Conservation (phyloP, 2,113 vertebrate genomes). For the Pterocles burchelli region DNA sequence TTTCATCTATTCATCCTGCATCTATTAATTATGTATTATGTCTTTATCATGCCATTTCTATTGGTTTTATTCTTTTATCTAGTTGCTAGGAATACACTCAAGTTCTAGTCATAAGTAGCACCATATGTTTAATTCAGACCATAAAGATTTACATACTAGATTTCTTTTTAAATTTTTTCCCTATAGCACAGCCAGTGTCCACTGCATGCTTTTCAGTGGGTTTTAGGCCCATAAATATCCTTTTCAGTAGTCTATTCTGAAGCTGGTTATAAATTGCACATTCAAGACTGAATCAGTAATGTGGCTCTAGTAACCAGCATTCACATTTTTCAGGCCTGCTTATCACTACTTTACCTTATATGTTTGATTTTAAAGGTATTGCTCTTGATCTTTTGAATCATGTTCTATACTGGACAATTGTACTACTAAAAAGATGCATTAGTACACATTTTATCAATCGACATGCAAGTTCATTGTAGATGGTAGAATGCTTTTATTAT, state of each 20-base stretch:
- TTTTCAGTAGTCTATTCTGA: neutral
- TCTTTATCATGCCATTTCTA: neutral
- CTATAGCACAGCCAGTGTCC: neutral
- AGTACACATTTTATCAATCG: neutral
- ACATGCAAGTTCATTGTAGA: neutral
- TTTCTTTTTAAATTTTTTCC: neutral
- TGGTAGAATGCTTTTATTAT: neutral
- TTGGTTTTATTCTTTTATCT: neutral
- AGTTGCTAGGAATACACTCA: neutral
- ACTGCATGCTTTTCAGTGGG: neutral
- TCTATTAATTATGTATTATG: neutral
- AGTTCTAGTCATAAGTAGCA: neutral
- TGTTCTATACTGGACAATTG: neutral
- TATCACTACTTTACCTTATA: neutral
- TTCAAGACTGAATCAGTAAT: neutral
- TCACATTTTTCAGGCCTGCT: neutral
- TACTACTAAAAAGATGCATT: neutral
- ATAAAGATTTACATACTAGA: neutral
- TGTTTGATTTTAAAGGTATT: neutral
- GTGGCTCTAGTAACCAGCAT: neutral
- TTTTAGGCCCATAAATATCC: neutral
- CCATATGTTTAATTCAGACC: neutral
- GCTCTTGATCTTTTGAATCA: neutral
- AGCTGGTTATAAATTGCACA: neutral
- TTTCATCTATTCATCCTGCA: neutral